phyloP scores from a whole-genome alignment of 30 jellyfish, hydroid and myxozoan species.

The Pseudorhiza aurosa region DNA sequence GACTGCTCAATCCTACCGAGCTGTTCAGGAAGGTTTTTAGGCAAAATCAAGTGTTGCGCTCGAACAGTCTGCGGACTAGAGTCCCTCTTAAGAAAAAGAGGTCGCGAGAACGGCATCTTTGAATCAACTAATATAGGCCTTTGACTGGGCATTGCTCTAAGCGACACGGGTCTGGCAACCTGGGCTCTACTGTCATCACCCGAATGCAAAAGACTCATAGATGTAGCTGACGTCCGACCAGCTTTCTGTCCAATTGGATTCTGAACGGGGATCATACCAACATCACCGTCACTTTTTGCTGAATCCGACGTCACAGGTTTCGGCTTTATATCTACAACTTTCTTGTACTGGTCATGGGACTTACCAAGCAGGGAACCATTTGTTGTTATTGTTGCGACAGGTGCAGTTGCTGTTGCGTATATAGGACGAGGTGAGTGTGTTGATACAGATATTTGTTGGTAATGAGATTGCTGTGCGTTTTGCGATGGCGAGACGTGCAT shows the following conservation, averaged over 20 bases:
- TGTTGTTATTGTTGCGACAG: not conserved
- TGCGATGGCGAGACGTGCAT: conserved; percentile 9
- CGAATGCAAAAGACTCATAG: not conserved
- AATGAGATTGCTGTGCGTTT: not conserved
- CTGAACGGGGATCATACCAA: conserved; percentile 25
- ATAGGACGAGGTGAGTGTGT: not conserved
- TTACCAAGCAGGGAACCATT: not conserved
- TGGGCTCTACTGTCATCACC: conserved; percentile 3
- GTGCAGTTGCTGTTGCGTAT: not conserved
- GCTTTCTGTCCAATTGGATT: not conserved
- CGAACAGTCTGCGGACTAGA: conserved; percentile 21
- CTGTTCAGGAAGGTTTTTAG: conserved; percentile 29
- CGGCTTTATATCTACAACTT: conserved; percentile 34
- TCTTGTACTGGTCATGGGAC: not conserved
- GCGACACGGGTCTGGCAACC: conserved; percentile 4
- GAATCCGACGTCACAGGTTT: not conserved
- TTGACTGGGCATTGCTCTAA: not conserved
- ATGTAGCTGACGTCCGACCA: not conserved
- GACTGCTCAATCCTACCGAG: conserved; percentile 14
- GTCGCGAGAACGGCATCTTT: conserved; percentile 1
- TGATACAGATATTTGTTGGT: not conserved
- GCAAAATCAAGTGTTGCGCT: conserved; percentile 38
- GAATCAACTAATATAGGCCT: conserved; percentile 12
- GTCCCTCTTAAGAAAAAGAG: conserved; percentile 6
- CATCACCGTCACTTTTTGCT: not conserved